phyloP scores from a whole-genome alignment of 2,797 vertebrate species.

The Tolypeutes matacus region DNA sequence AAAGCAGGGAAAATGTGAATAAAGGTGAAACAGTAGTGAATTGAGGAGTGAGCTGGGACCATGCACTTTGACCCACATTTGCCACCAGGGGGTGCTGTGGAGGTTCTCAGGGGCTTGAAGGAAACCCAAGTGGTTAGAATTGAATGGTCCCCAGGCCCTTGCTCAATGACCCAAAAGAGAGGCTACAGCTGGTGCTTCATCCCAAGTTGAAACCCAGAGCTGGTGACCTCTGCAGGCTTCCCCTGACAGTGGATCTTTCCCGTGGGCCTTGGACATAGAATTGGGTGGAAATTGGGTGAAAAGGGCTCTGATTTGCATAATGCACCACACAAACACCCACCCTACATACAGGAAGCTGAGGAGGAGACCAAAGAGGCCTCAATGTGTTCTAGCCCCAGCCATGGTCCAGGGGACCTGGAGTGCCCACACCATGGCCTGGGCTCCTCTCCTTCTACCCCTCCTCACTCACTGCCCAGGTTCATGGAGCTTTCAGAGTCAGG shows the following conservation, averaged over 20 bases:
- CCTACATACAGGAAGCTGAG: neutral
- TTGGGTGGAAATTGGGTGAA: neutral
- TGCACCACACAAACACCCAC: neutral
- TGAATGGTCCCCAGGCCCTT: neutral
- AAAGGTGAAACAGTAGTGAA: neutral
- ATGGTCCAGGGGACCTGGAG: neutral
- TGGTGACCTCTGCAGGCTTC: neutral
- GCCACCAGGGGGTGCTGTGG: neutral
- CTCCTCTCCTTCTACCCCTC: too few species aligned
- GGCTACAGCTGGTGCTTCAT: neutral
- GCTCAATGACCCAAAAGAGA: neutral
- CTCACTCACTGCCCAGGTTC: too few species aligned
- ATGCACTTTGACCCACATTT: accelerated
- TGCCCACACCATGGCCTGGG: too few species aligned
- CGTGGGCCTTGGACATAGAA: neutral
- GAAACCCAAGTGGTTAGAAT: neutral
- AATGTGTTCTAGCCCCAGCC: neutral
- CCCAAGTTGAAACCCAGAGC: neutral
- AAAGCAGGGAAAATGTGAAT: neutral
- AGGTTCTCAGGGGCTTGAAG: neutral
- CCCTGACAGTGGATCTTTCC: neutral
- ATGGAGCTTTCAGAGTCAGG: too few species aligned
- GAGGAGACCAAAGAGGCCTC: neutral
- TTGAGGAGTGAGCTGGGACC: neutral
- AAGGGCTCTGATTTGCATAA: neutral